Conservation (phyloP, 1,140 invertebrate genomes). For the Trachymyrmex cornetzi region DNA sequence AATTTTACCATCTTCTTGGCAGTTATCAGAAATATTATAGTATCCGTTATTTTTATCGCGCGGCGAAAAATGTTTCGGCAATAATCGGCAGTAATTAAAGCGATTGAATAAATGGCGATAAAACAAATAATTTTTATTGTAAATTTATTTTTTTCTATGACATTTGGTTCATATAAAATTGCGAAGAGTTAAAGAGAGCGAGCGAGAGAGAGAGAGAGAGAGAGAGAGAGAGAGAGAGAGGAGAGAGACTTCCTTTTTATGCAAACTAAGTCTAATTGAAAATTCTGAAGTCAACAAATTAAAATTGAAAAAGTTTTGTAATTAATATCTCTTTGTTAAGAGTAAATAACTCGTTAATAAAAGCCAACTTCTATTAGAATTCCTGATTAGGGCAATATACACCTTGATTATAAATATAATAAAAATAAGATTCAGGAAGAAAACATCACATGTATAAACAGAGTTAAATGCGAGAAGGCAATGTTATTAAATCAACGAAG, state of each 20-base stretch:
- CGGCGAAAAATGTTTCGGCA: not conserved
- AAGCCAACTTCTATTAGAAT: not conserved
- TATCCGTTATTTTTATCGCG: not conserved
- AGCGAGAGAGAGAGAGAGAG: too few species aligned
- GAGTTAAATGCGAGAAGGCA: not conserved
- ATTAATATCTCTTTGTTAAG: not conserved
- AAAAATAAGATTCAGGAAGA: constrained; percentile 6
- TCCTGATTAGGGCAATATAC: not conserved
- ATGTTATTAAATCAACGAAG: not conserved
- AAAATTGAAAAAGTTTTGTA: constrained; percentile 8
- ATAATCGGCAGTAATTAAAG: not conserved
- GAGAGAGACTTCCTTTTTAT: not conserved
- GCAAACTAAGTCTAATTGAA: not conserved
- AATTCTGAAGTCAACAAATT: not conserved
- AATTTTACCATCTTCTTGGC: not conserved
- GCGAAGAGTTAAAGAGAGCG: not conserved
- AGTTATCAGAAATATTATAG: not conserved
- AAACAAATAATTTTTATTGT: not conserved
- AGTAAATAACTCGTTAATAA: not conserved
- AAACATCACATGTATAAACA: not conserved
- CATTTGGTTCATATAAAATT: not conserved
- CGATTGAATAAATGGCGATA: not conserved
- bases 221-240: too few species aligned
- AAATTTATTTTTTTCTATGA: not conserved
- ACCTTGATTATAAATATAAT: not conserved